Percentiles rank a stretch among this genome's conserved stretches.
These are phyloP conservation scores for Caenorhabditis japonica DNA, from an alignment of 2,888 invertebrate species.

Conservation along the genomic window DNA sequence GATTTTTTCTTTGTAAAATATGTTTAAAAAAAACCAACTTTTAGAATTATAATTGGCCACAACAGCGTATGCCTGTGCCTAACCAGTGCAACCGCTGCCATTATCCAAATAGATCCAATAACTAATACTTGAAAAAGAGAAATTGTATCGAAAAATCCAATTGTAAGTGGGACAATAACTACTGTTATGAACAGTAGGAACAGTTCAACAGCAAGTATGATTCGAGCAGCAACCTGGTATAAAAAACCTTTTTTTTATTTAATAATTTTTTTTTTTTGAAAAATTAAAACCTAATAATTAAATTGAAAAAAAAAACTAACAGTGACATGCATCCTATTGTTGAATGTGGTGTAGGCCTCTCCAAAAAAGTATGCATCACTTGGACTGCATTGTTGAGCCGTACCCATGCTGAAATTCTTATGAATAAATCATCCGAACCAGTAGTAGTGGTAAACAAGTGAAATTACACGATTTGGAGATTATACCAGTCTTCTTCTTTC, in stretches of 20 bases:
- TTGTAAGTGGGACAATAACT: conserved; percentile 56
- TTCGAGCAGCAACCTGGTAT: conserved; percentile 55
- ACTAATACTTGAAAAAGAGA: conserved; percentile 54
- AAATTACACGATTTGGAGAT: conserved; percentile 46
- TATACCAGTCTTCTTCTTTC: conserved; percentile 35
- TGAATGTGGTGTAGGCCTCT: conserved; percentile 51
- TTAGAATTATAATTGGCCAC: conserved; percentile 60
- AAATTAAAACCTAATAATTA: background rate
- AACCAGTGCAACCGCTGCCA: conserved; percentile 48
- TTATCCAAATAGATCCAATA: conserved; percentile 53
- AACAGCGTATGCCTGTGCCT: conserved; percentile 50
- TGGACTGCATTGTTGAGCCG: conserved; percentile 54
- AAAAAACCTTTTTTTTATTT: too few relatives aligned
- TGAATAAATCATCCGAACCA: conserved; percentile 37
- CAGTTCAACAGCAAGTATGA: conserved; percentile 51
- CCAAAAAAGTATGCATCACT: conserved; percentile 55
- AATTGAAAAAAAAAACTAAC: conserved; percentile 29
- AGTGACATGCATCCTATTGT: conserved; percentile 51
- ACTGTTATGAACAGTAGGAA: conserved; percentile 55
- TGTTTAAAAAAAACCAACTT: conserved; percentile 33
- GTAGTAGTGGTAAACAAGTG: conserved; percentile 40
- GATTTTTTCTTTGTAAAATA: too few relatives aligned
- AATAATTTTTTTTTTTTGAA: background rate
- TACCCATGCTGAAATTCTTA: conserved; percentile 52
- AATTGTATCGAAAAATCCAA: conserved; percentile 59